Evolutionary conservation across 2,888 invertebrate species (phyloP).

Genomic region (Pristionchus exspectatus): DNA sequence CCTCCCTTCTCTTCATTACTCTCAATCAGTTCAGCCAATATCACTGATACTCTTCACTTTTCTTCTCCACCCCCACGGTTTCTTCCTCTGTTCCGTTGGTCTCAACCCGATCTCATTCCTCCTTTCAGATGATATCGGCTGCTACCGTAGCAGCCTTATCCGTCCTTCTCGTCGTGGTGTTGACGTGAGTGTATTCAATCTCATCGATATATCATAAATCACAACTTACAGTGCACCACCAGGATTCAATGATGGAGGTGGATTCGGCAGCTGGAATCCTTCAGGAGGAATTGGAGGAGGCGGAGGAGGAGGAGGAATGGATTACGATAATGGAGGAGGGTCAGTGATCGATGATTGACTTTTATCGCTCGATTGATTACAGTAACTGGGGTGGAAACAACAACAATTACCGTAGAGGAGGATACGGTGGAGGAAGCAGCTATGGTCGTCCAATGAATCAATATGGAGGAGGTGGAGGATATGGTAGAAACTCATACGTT

Average conservation of each 20-base stretch:
- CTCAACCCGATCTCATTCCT: background rate
- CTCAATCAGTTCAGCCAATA: constrained; percentile 45
- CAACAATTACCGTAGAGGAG: constrained; percentile 14
- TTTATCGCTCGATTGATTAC: background rate
- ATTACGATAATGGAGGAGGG: constrained; percentile 49
- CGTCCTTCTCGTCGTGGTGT: constrained; percentile 5
- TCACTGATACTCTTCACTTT: constrained; percentile 17
- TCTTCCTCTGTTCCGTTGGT: background rate
- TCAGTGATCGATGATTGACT: constrained; percentile 11
- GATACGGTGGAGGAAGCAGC: constrained; percentile 29
- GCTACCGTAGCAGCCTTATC: constrained; percentile 34
- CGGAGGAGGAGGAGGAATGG: constrained; percentile 51
- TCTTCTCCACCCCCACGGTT: background rate
- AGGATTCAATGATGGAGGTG: constrained; percentile 47
- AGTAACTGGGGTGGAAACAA: background rate
- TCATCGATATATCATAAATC: background rate
- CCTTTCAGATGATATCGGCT: constrained; percentile 31
- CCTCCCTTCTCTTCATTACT: background rate
- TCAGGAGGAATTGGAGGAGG: constrained; percentile 42
- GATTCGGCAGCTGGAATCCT: constrained; percentile 44
- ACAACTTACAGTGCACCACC: background rate
- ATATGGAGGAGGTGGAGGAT: constrained; percentile 22
- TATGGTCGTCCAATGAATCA: constrained; percentile 13
- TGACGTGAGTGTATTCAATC: constrained; percentile 11
- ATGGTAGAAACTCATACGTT: constrained; percentile 37